phyloP scores from a whole-genome alignment of 2,113 vertebrate genomes.

The Malurus elegans region DNA sequence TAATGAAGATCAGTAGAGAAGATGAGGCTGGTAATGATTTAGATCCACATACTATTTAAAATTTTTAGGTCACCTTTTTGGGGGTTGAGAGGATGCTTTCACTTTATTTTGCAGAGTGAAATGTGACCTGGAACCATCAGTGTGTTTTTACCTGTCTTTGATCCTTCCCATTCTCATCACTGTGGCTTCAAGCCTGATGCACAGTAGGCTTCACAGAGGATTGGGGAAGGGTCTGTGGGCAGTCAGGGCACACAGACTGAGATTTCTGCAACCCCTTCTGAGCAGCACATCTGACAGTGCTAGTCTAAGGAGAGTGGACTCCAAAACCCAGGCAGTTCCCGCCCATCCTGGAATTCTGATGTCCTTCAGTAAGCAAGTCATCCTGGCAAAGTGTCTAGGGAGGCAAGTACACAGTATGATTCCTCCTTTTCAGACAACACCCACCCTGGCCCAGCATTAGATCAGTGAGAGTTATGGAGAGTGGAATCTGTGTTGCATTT shows the following conservation, averaged over 20 bases:
- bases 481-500: neutral
- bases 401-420: neutral
- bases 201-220: neutral
- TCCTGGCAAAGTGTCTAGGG: neutral
- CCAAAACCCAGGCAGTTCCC: neutral
- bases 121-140: neutral
- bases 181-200: neutral
- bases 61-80: neutral
- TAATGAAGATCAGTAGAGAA: neutral
- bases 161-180: neutral
- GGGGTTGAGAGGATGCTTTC: neutral
- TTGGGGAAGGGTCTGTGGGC: neutral
- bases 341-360: neutral
- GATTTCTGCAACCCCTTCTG: neutral
- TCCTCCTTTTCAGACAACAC: neutral
- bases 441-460: neutral
- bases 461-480: neutral
- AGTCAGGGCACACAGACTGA: fast-evolving
- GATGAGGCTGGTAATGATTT: neutral
- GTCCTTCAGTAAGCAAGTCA: neutral
- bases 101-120: neutral
- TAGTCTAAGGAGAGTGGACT: neutral
- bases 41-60: neutral
- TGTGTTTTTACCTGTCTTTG: neutral
- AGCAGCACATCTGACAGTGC: neutral